Evolutionary conservation across 2,888 invertebrate genomes (phyloP).

Genomic region (Kuschelorhynchus macadamiae): DNA sequence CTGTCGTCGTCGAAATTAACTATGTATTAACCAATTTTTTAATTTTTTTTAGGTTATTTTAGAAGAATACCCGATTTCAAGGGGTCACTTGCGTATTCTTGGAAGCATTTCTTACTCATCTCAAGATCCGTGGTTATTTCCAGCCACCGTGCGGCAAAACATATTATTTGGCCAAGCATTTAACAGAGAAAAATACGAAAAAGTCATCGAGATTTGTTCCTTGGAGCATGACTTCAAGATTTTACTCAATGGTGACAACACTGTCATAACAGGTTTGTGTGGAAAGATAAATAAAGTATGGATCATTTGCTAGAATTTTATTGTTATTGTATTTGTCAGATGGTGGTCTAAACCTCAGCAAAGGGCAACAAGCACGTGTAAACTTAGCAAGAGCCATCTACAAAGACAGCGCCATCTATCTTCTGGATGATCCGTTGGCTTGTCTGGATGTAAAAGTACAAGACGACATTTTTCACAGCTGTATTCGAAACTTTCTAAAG

Average conservation of each 20-base stretch:
- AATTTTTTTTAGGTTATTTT: conserved; percentile 59
- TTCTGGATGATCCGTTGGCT: conserved; percentile 89
- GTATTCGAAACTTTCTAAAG: conserved; percentile 75
- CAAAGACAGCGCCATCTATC: conserved; percentile 84
- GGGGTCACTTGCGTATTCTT: conserved; percentile 67
- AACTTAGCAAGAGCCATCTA: conserved; percentile 88
- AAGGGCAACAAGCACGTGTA: conserved; percentile 88
- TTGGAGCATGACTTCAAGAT: conserved; percentile 79
- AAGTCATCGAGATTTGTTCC: conserved; percentile 75
- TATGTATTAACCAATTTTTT: too few relatives aligned
- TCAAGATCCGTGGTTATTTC: conserved; percentile 76
- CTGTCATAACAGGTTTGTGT: conserved; percentile 74
- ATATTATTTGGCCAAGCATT: conserved; percentile 80
- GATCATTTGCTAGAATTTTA: too few relatives aligned
- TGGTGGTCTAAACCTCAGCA: conserved; percentile 79
- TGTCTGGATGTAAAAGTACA: conserved; percentile 90
- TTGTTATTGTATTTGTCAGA: conserved; percentile 64
- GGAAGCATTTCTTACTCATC: conserved; percentile 72
- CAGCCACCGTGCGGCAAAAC: conserved; percentile 79
- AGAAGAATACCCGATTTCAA: conserved; percentile 65
- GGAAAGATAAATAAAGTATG: background rate
- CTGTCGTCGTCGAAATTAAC: too few relatives aligned
- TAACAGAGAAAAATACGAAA: conserved; percentile 64
- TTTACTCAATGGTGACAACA: conserved; percentile 83
- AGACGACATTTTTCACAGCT: conserved; percentile 85